A percentile compares a stretch with the other conserved stretches of the same genome.
These are phyloP conservation scores for Cryptocephalus moraei DNA, from an alignment of 2,888 invertebrate genomes.

Conservation along the genomic window DNA sequence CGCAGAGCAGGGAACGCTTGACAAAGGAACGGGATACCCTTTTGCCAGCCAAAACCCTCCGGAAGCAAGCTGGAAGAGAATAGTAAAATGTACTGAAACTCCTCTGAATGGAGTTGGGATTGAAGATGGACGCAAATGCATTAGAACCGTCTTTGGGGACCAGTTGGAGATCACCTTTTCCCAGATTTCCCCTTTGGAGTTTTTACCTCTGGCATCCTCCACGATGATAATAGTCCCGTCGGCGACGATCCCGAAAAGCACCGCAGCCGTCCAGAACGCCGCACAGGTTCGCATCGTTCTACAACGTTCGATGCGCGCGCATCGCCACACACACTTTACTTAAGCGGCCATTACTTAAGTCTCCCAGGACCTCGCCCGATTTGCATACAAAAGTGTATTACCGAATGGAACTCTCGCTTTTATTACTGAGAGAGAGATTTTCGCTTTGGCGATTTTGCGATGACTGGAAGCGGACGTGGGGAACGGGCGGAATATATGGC, in stretches of 20 bases:
- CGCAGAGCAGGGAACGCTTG: slow-evolving; percentile 56
- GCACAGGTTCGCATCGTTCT: no score
- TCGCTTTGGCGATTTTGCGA: no score
- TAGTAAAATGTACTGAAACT: no score
- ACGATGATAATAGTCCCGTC: slow-evolving; percentile 24
- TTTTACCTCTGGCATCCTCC: slow-evolving; percentile 30
- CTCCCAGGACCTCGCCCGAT: not conserved
- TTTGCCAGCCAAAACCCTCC: slow-evolving; percentile 64
- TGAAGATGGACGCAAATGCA: no score
- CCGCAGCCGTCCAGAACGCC: not conserved
- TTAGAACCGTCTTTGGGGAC: no score
- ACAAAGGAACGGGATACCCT: slow-evolving; percentile 60
- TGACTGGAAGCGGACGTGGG: no score
- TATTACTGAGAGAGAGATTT: no score
- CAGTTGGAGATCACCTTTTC: no score
- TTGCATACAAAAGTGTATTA: not conserved
- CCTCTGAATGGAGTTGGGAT: no score
- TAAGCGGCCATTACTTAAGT: not conserved
- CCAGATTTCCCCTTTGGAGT: no score
- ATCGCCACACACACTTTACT: not conserved
- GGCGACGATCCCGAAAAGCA: slow-evolving; percentile 1
- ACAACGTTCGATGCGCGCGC: not conserved
- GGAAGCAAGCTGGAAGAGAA: slow-evolving; percentile 59
- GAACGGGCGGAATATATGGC: no score
- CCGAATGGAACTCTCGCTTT: no score